Evolutionary conservation across 2,797 vertebrate genomes (phyloP), one percentile per base, ranked within the genome.

Genomic region (Fratercula arctica): DNA sequence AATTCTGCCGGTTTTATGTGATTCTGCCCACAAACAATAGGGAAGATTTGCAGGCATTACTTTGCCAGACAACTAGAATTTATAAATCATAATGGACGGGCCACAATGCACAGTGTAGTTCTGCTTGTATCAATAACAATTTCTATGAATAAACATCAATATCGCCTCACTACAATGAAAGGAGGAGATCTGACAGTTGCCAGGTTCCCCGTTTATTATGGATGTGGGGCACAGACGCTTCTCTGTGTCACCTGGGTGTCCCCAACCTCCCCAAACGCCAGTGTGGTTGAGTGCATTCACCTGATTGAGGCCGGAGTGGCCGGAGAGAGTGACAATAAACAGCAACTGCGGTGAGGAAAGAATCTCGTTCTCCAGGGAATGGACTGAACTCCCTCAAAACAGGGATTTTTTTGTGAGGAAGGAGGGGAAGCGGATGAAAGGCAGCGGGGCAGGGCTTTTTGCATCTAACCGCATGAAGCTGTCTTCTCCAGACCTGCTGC

Each of bases 91-190:
- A 78, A 73, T 3, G 89, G 80, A 88, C 37, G 83, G 74, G 63
- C 85, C 41, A 3, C 31, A 13, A 53, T 24, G 74, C 51, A 33
- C 46, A 15, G 59, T 1, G 48, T 51, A 18, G 85, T 78, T 94
- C 19, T 74, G 67, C 80, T 82, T 82, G 69, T 84, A 60, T 85
- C 77, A 63, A 53, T 86, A 80, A 74, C 78, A 61, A 73, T 81
- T 91, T 57, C 73, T 76, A 31, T 56, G 83, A 93, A 93, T 89
- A 94, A 94, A 74, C 66, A 91, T 82, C 73, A 81, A 21, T 64
- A 57, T 28, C 69, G 45, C 76, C 3, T 78, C 73, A 9, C 19
- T 66, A 5, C 4, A 35, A 53, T 59, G 83, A 45, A 82, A 82
- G 84, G 69, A 75, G 43, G 88, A 56, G 80, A 51, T 54, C 0